A percentile compares a stretch with the other conserved stretches of the same genome.
Evolutionary conservation across 2,113 vertebrate genomes (phyloP).

Genomic region (Opisthocomus hoazin): DNA sequence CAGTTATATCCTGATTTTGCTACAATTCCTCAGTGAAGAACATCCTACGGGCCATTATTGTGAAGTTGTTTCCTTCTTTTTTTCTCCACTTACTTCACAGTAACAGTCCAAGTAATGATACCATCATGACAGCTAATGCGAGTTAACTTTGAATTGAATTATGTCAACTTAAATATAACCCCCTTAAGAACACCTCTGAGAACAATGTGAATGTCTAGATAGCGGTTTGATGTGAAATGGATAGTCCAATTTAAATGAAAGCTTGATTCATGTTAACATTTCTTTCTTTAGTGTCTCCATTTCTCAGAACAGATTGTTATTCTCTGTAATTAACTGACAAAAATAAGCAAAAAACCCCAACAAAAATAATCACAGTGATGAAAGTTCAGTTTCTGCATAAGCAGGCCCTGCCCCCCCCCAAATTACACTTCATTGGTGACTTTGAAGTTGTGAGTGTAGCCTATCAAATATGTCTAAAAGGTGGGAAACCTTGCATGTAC

Average conservation of each 20-base stretch:
- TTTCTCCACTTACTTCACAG: not conserved
- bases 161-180: conserved; percentile 47
- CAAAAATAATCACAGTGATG: not conserved
- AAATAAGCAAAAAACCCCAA: not conserved
- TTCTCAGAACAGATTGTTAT: conserved; percentile 6
- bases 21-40: not conserved
- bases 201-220: conserved; percentile 43
- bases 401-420: not conserved
- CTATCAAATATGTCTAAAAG: not conserved
- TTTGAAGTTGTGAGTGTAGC: not conserved
- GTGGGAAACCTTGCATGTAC: not conserved
- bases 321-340: conserved; percentile 38
- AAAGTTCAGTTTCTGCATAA: not conserved
- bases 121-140: conserved; percentile 32
- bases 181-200: conserved; percentile 25
- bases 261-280: conserved; percentile 36
- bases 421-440: not conserved
- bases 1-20: not conserved
- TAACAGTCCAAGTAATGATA: conserved; percentile 33
- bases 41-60: not conserved
- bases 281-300: not conserved
- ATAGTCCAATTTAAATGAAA: conserved; percentile 57
- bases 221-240: conserved; percentile 42
- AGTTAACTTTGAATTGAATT: conserved; percentile 49
- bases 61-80: not conserved